These are phyloP conservation scores for Leguminivora glycinivorella DNA, from an alignment of 1,140 invertebrate species.

Conservation along the genomic window DNA sequence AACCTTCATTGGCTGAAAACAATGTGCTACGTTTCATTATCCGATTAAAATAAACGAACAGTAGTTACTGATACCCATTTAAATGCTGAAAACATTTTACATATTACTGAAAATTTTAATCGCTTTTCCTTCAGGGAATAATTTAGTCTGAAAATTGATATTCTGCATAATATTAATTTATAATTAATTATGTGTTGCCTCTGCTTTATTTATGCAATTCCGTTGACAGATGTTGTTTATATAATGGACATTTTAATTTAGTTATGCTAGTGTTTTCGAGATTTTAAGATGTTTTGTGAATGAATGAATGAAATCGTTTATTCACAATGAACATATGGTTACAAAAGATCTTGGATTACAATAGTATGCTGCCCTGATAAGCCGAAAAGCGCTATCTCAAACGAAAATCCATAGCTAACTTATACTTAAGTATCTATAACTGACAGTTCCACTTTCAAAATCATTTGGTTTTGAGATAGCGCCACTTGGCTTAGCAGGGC, in stretches of 20 bases:
- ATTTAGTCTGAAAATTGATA: background rate
- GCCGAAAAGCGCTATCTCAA: no score
- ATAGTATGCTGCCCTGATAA: no score
- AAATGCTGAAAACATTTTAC: background rate
- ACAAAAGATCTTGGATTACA: no score
- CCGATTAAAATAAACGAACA: background rate
- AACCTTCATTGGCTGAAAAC: background rate
- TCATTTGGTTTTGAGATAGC: no score
- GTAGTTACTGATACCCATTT: background rate
- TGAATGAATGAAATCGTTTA: no score
- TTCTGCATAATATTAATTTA: slow-evolving; percentile 3
- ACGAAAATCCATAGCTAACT: no score
- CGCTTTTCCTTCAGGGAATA: background rate
- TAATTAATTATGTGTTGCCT: slow-evolving; percentile 4
- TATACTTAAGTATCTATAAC: no score
- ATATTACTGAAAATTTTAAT: background rate
- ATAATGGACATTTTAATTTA: background rate
- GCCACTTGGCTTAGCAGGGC: no score
- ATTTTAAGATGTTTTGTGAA: no score
- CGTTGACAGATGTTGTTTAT: background rate
- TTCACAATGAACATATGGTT: no score
- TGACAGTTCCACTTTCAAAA: no score
- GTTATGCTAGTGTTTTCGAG: background rate
- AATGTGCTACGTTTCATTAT: background rate
- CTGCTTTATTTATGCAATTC: background rate